Evolutionary conservation across 1,140 invertebrate species (phyloP).

Genomic region (Eriocheir sinensis): DNA sequence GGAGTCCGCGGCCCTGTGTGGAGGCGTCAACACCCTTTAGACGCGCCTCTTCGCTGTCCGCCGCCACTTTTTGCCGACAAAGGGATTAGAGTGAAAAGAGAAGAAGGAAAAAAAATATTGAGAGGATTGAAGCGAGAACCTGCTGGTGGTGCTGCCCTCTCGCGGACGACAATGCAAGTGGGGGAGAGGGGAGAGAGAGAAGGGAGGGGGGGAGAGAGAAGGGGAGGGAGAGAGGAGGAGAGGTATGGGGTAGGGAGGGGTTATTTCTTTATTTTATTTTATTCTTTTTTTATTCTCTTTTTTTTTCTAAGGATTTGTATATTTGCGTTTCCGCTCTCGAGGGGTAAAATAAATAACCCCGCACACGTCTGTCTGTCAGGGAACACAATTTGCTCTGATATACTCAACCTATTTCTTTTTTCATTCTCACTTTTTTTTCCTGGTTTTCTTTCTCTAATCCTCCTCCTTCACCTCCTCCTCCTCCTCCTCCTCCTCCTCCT

Average conservation of each 20-base stretch:
- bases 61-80: slow-evolving; percentile 1
- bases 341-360: no score
- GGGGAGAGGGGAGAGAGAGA: not conserved
- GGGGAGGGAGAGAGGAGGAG: no score
- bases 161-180: not conserved
- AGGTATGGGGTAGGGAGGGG: no score
- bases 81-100: not conserved
- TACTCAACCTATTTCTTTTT: no score
- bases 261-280: not conserved
- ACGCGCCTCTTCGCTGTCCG: not conserved
- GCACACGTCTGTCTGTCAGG: no score
- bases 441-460: not conserved
- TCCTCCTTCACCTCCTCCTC: no score
- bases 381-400: no score
- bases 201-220: no score
- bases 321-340: no score
- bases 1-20: not conserved
- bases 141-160: not conserved
- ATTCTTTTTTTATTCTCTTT: no score
- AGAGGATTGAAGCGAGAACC: not conserved
- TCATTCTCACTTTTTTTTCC: not conserved
- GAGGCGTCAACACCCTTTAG: not conserved
- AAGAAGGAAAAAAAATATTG: not conserved
- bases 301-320: no score
- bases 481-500: no score